Evolutionary conservation across 2,797 vertebrate genomes (phyloP), one percentile per base, ranked within the genome.

Genomic region (Hyperoplus lanceolatus): DNA sequence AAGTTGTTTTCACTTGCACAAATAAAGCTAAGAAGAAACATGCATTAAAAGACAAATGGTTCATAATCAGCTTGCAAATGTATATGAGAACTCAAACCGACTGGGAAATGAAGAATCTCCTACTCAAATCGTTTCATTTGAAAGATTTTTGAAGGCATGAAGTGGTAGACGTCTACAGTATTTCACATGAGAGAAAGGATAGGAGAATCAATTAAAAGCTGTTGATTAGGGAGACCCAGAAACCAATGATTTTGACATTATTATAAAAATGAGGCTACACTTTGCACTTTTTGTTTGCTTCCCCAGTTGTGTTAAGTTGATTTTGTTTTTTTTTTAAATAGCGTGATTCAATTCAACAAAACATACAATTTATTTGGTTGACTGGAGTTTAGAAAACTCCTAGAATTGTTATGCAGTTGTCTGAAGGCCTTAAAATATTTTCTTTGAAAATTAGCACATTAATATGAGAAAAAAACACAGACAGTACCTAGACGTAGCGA

Each of bases 401-500:
- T 29, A 29, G 29, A 29, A 29, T 29, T 29, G 3, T 3, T 29
- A 29, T 29, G 29, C 29, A 29, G 29, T 60, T 14, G 29, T 38
- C 48, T 60, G 38, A 75, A 36, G 4, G 12, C 45, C 54, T 71
- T 45, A 70, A 7, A 70, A 56, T n/a, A 5, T 41, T 39, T 18
- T 45, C 41, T 73, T 60, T 70, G 1, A 50, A 85, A 79, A 76
- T 12, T 6, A 62, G 55, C 39, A 11, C 6, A 29, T 14, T 57
- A 14, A 36, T 48, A 46, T 60, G 29, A 55, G 7, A 45, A 46
- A 68, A 42, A 59, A 42, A 39, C 29, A 29, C 21, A 29, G 2
- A 29, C 29, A 29, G 29, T 29, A 29, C 3, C 29, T 29, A 29
- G 29, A 29, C 29, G 29, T 29, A 29, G 29, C 29, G 29, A 29